Evolutionary conservation across 1,140 invertebrate species (phyloP), one percentile per base, ranked within the genome.

Genomic region (Macrotrachela quadricornifera): DNA sequence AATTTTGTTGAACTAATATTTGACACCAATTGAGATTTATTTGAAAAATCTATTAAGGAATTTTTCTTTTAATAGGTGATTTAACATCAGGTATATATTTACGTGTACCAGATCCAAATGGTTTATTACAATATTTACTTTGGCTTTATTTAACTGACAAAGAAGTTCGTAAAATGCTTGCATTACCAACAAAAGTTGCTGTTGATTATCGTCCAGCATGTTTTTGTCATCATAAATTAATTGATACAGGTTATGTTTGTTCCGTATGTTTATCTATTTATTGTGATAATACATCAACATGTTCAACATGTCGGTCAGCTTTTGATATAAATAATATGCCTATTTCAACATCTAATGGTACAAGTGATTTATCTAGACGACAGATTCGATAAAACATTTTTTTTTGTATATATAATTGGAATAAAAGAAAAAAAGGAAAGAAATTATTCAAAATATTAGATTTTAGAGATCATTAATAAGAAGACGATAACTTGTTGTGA

Each of bases 151-250:
- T 94, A 21, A 84, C 88, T 1, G 82, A 86, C 61, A 78, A 79
- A 6, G 72, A 74, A 42, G 76, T 82, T 46, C 74, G 91, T 38
- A 77, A 78, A 52, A 81, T 85, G 64, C 67, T 95, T 57, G 82
- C 86, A 1, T 63, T 94, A 44, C 90, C 90, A 0, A 82, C 85
- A 1, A 78, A 82, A 10, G 80, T 80, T 0, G 82, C 86, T 59
- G 85, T 95, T 12, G 88, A 94, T 69, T 94, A 92, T 66, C 73
- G 88, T 59, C 87, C 91, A 17, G 87, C 88, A 0, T 96, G 91
- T 69, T 96, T 96, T 73, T 96, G 91, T 65, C 91, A 96, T 70
- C 73, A 87, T n/a, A 84, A 87, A 61, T 75, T 95, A 37, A 81
- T 95, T 46, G 87, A 92, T 62, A 82, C 92, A 61, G 91, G 87